These are phyloP conservation scores for Drosophila antonietae DNA, from an alignment of 2,888 invertebrate species.

Conservation along the genomic window DNA sequence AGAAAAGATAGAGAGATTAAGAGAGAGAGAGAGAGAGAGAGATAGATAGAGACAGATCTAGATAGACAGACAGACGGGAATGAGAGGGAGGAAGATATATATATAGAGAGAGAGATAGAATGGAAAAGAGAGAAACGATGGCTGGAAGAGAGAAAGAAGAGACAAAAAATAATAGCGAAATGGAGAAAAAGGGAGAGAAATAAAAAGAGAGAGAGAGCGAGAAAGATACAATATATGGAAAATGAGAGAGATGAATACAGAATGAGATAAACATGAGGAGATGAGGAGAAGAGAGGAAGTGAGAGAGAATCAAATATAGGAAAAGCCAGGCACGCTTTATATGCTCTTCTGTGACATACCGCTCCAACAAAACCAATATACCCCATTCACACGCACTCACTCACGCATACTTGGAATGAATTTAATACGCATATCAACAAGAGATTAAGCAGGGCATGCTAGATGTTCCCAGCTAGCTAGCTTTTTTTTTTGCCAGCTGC, in stretches of 20 bases:
- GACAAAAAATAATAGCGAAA: too few relatives aligned
- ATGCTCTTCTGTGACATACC: not conserved
- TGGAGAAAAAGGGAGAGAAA: not conserved
- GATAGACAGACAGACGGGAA: not conserved
- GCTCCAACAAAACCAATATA: not conserved
- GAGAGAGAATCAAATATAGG: not conserved
- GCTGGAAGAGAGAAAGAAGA: too few relatives aligned
- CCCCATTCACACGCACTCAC: not conserved
- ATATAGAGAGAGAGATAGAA: too few relatives aligned
- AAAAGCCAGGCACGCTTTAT: not conserved
- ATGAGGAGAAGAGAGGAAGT: not conserved
- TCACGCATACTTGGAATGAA: slow-evolving; percentile 27
- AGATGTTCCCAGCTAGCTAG: not conserved
- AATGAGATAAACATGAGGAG: not conserved
- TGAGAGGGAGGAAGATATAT: not conserved
- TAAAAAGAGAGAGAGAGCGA: not conserved
- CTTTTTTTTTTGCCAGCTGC: slow-evolving; percentile 28
- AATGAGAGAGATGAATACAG: too few relatives aligned
- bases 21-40: not conserved
- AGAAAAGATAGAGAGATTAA: not conserved
- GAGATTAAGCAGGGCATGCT: slow-evolving; percentile 28
- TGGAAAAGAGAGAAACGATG: too few relatives aligned
- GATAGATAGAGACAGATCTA: not conserved
- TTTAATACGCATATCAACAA: slow-evolving; percentile 45
- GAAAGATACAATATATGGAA: too few relatives aligned